Evolutionary conservation across 2,888 invertebrate species (phyloP).

Genomic region (Callyntrura guangdongensis): DNA sequence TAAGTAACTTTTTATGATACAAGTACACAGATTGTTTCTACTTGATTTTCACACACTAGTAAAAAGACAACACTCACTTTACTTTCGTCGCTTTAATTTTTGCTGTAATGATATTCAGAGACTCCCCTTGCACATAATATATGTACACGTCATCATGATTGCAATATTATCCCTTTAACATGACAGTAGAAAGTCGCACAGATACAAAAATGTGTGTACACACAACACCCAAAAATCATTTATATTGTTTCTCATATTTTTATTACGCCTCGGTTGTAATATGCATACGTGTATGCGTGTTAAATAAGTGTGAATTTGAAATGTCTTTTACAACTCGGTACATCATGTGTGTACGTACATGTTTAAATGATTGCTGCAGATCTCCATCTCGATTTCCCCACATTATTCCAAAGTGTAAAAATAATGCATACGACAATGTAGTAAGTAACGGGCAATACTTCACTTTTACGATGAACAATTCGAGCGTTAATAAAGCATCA

Average conservation of each 20-base stretch:
- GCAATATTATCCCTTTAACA: background rate
- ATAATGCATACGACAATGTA: background rate
- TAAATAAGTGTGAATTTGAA: conserved; percentile 53
- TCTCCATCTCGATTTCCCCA: conserved; percentile 14
- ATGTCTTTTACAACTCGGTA: background rate
- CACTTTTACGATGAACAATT: conserved; percentile 35
- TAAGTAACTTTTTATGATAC: background rate
- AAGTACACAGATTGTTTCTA: background rate
- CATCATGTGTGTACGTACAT: background rate
- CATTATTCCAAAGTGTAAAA: background rate
- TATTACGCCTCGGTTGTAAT: background rate
- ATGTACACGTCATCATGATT: conserved; percentile 16
- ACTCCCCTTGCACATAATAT: conserved; percentile 42
- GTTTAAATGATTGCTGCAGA: background rate
- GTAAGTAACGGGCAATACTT: background rate
- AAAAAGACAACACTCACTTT: background rate
- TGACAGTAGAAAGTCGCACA: background rate
- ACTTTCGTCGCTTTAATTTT: conserved; percentile 12
- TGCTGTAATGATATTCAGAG: conserved; percentile 6
- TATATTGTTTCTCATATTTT: background rate
- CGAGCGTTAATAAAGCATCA: conserved; percentile 17
- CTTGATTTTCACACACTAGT: conserved; percentile 30
- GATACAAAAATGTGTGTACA: background rate
- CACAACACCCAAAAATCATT: background rate
- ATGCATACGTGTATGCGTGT: conserved; percentile 4